Base-by-base conservation (phyloP, 2,888 invertebrate species). In the Amorpha juglandis region DNA sequence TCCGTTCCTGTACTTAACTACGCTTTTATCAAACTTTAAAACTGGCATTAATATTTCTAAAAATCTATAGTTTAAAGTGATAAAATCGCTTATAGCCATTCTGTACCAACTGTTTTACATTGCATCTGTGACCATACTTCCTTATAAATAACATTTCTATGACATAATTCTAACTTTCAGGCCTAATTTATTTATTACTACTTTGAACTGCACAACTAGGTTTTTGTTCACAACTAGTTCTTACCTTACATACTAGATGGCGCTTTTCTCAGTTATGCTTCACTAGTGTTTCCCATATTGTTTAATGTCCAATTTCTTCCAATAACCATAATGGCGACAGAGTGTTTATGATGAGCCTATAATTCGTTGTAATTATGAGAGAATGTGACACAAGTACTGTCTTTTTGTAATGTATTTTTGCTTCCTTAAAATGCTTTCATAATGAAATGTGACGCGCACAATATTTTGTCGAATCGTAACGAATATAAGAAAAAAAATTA, bases 121-220 rank as follows among this genome's bases (percentile, higher is more conserved):
- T 65, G 63, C 70, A 72, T 73, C 72, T 74, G 74, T 74, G 73
- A 74, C 67, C 71, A 72, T 72, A 75, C 72, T 73, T 19, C 19
- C 58, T 55, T 55, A 58, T 2, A 50, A 63, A 63, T 33, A 27
- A 63, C 19, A 19, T 51, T 63, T 51, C 63, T 35, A 19, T 51
- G 38, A 50, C 63, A 63, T 51, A 50, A 63, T 63, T 63, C 38
- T 21, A 38, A 11, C n/a, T 38, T 38, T 55, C 4, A 35, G n/a
- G n/a, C n/a, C n/a, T 8, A n/a, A 58, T n/a, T n/a, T n/a, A n/a
- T n/a, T n/a, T n/a, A 35, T 55, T 38, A 58, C 19, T 58, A 58
- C 19, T 19, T 16, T 58, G 42, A 58, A 58, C 58, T 42, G 38
- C 55, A 12, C n/a, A 38, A 12, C 35, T 35, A 12, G 33, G 9